A percentile compares a stretch with the other conserved stretches of the same genome.
phyloP scores from a whole-genome alignment of 1,140 invertebrate genomes.

The Carcinoscorpius rotundicauda region DNA sequence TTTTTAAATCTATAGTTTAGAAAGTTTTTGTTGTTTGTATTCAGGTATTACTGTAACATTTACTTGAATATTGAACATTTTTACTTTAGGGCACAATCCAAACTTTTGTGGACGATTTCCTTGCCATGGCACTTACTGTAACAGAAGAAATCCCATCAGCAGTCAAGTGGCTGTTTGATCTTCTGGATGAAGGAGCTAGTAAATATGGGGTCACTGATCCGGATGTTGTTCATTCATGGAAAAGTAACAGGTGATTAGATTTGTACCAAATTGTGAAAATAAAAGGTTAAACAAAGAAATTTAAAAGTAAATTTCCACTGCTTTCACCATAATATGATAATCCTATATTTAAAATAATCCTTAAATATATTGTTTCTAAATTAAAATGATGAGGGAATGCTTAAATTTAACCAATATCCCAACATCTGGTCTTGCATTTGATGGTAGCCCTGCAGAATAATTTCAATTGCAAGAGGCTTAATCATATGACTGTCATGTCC shows the following conservation, averaged over 20 bases:
- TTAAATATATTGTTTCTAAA: no score
- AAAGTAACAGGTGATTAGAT: constrained; percentile 57
- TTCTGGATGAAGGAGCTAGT: constrained; percentile 78
- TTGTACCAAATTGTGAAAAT: not conserved
- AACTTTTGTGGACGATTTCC: constrained; percentile 93
- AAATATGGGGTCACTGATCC: constrained; percentile 69
- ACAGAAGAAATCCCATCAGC: constrained; percentile 64
- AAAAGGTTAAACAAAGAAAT: not conserved
- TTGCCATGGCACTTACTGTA: constrained; percentile 72
- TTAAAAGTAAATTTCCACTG: not conserved
- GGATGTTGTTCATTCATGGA: constrained; percentile 91
- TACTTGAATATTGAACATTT: not conserved
- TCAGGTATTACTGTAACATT: not conserved
- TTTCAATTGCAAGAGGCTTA: no score
- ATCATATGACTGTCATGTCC: no score
- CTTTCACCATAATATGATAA: not conserved
- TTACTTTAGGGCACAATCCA: constrained; percentile 63
- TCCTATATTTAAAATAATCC: not conserved
- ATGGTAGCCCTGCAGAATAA: no score
- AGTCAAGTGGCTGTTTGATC: constrained; percentile 90
- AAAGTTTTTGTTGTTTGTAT: not conserved
- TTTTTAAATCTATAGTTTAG: not conserved
- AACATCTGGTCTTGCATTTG: no score
- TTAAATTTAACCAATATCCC: not conserved
- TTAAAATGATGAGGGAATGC: not conserved